phyloP scores from a whole-genome alignment of 1,140 invertebrate species.

The Drosophila pandora region DNA sequence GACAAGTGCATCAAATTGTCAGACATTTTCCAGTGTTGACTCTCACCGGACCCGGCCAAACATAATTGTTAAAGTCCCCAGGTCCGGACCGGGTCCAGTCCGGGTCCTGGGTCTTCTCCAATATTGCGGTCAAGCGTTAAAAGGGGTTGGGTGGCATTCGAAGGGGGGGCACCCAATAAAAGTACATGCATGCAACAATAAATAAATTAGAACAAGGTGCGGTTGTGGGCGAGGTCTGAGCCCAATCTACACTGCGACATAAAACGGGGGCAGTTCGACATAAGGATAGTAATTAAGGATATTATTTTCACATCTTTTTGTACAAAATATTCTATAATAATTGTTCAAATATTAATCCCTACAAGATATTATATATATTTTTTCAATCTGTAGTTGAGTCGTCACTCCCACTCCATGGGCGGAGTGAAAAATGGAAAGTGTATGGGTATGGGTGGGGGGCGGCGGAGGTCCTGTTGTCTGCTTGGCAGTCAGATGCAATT shows the following conservation, averaged over 20 bases:
- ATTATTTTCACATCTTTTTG: no score
- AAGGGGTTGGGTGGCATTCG: not conserved
- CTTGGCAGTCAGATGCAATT: slow-evolving; percentile 76
- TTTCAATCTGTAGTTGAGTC: slow-evolving; percentile 19
- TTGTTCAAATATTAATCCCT: no score
- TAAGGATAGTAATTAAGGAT: no score
- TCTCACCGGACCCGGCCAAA: slow-evolving; percentile 61
- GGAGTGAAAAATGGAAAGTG: not conserved
- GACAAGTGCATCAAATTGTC: slow-evolving; percentile 77
- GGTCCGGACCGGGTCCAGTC: not conserved
- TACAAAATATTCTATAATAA: no score
- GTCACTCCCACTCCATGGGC: not conserved
- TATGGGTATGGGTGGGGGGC: not conserved
- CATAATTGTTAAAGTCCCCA: slow-evolving; percentile 69
- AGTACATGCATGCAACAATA: slow-evolving; percentile 73
- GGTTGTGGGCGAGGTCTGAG: slow-evolving; percentile 13
- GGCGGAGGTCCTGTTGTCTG: slow-evolving; percentile 42
- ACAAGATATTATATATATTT: no score
- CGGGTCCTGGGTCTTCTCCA: not conserved
- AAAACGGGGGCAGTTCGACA: not conserved
- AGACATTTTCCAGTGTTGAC: slow-evolving; percentile 64
- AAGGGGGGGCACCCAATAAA: slow-evolving; percentile 57
- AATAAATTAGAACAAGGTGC: slow-evolving; percentile 80
- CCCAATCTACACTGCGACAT: not conserved
- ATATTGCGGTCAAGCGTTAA: slow-evolving; percentile 32